Percentiles rank a stretch among this genome's conserved stretches.
Conservation (phyloP, 2,113 vertebrate species). For the Lamprologus callipterus region DNA sequence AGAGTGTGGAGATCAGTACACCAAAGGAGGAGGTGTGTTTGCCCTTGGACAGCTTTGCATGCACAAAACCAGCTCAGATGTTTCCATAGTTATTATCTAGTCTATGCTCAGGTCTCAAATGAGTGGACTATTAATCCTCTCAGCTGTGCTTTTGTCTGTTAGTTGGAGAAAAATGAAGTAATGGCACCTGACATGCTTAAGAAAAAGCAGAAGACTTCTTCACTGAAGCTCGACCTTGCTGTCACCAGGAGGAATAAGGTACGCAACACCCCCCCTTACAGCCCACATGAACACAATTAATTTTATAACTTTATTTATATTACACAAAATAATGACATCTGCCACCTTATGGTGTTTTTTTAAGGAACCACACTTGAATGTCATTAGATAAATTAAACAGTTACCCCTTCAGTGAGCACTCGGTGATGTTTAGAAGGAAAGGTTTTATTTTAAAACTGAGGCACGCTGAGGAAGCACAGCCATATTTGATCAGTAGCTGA, state of each 20-base stretch:
- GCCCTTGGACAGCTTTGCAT: fast-evolving
- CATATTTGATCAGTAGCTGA: neutral
- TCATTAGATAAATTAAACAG: neutral
- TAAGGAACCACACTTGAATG: fast-evolving
- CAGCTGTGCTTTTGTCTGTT: neutral
- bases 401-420: neutral
- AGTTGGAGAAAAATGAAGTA: neutral
- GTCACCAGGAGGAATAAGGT: fast-evolving
- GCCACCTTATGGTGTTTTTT: neutral
- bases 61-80: neutral
- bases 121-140: neutral
- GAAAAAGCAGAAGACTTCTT: neutral
- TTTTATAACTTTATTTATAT: fast-evolving
- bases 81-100: neutral
- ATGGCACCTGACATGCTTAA: neutral
- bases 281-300: fast-evolving
- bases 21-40: neutral
- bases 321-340: fast-evolving
- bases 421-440: neutral
- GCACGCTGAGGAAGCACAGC: fast-evolving
- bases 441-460: fast-evolving
- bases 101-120: too few species aligned
- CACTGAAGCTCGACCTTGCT: neutral
- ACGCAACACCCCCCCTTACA: fast-evolving
- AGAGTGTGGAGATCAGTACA: neutral